Percentiles rank a stretch among this genome's conserved stretches.
Evolutionary conservation across 1,140 invertebrate species (phyloP).

Genomic region (Diplogasteroides magnus): DNA sequence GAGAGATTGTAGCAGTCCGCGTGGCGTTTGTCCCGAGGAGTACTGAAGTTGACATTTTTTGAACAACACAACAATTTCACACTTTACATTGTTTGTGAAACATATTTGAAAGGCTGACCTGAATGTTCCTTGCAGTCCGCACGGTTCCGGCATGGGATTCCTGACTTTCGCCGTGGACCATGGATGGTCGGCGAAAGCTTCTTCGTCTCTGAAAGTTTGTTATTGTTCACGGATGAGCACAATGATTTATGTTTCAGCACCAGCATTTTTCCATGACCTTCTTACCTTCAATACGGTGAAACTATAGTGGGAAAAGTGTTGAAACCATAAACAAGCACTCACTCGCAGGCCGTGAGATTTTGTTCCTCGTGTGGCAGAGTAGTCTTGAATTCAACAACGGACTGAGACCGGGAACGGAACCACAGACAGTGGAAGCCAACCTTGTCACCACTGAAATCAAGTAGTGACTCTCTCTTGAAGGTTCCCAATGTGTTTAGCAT

Average conservation of each 20-base stretch:
- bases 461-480: too few species aligned
- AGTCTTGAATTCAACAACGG: conserved; percentile 36
- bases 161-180: conserved; percentile 29
- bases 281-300: too few species aligned
- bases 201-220: conserved; percentile 12
- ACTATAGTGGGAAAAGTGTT: too few species aligned
- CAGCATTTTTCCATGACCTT: too few species aligned
- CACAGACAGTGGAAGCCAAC: conserved; percentile 38
- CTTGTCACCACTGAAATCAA: conserved; percentile 27
- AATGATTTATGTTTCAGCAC: too few species aligned
- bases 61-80: too few species aligned
- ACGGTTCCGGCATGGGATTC: conserved; percentile 9
- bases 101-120: neutral
- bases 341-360: conserved; percentile 23
- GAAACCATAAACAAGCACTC: neutral
- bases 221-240: conserved; percentile 8
- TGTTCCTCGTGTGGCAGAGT: conserved; percentile 23
- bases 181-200: conserved; percentile 15
- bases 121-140: conserved; percentile 25
- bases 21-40: neutral
- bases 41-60: too few species aligned
- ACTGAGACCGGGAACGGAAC: conserved; percentile 34
- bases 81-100: neutral
- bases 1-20: neutral
- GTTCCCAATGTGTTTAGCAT: too few species aligned